These are phyloP conservation scores for Spea hammondii DNA, from an alignment of 2,797 vertebrate species.

Conservation along the genomic window DNA sequence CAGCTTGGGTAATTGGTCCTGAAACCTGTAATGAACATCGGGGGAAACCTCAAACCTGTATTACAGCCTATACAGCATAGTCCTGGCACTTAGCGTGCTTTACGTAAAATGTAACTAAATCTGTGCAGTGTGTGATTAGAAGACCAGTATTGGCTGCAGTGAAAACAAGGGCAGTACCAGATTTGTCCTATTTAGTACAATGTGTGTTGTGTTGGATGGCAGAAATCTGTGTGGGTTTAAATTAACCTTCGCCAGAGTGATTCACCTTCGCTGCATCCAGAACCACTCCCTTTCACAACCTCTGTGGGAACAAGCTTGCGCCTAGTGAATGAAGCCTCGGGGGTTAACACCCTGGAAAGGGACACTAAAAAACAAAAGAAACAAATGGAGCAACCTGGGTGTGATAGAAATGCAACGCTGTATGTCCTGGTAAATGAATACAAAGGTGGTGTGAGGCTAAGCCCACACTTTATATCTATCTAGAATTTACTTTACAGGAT, in stretches of 20 bases:
- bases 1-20: too few relatives aligned
- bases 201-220: neutral
- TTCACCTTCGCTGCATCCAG: constrained; percentile 25
- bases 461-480: neutral
- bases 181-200: constrained; percentile 1
- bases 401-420: constrained; percentile 20
- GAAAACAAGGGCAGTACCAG: neutral
- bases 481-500: neutral
- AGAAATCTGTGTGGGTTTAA: neutral
- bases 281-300: constrained; percentile 32
- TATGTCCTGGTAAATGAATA: neutral
- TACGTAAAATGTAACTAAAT: too few relatives aligned
- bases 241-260: constrained; percentile 25
- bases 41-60: too few relatives aligned
- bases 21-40: too few relatives aligned
- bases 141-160: neutral
- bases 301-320: constrained; percentile 17
- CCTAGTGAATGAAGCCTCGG: constrained; percentile 8
- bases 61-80: too few relatives aligned
- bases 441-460: neutral
- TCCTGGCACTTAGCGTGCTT: too few relatives aligned
- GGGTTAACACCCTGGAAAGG: constrained; percentile 40
- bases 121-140: too few relatives aligned
- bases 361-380: neutral
- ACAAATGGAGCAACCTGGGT: constrained; percentile 19